Evolutionary conservation across 2,888 invertebrate species (phyloP).

Genomic region (Calliphora vomitoria): DNA sequence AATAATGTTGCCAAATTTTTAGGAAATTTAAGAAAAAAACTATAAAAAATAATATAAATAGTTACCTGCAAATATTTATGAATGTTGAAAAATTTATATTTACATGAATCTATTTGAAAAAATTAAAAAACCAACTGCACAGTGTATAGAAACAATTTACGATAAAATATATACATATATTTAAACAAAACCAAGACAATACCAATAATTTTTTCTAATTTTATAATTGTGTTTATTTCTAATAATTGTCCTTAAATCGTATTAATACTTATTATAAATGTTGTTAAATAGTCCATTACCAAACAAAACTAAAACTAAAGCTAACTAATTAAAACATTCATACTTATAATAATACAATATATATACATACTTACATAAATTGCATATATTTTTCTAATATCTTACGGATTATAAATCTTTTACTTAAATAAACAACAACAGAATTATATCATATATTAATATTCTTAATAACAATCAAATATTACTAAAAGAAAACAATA

Average conservation of each 20-base stretch:
- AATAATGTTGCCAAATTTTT: conserved; percentile 63
- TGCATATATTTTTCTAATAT: conserved; percentile 62
- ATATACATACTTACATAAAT: conserved; percentile 5
- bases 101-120: conserved; percentile 24
- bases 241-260: conserved; percentile 34
- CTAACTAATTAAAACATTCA: conserved; percentile 14
- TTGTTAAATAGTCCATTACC: conserved; percentile 39
- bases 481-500: neutral
- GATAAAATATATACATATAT: conserved; percentile 19
- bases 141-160: conserved; percentile 36
- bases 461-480: conserved; percentile 32
- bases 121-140: neutral
- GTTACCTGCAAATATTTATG: conserved; percentile 17
- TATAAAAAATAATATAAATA: conserved; percentile 9
- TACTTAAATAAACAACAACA: neutral
- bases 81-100: conserved; percentile 46
- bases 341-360: neutral
- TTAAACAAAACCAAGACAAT: conserved; percentile 74
- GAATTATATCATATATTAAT: conserved; percentile 15
- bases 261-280: conserved; percentile 32
- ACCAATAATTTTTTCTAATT: conserved; percentile 58
- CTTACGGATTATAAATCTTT: conserved; percentile 17
- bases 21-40: conserved; percentile 15
- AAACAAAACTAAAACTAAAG: conserved; percentile 25
- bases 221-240: conserved; percentile 45